Evolutionary conservation across 2,888 invertebrate genomes (phyloP).

Genomic region (Busseola fusca): DNA sequence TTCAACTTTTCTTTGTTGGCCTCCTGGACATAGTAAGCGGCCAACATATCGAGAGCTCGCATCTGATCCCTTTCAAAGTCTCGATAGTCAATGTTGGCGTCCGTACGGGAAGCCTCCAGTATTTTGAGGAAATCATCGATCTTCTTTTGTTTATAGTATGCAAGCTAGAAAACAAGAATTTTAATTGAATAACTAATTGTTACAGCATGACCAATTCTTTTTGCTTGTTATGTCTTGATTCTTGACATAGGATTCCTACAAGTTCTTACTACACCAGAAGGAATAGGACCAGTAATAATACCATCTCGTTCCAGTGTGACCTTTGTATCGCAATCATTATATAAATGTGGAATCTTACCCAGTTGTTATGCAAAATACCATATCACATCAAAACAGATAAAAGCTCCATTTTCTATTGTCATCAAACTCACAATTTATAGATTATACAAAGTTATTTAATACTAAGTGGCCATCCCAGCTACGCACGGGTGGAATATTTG

Average conservation of each 20-base stretch:
- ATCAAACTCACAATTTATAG: not conserved
- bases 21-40: slow-evolving; percentile 99
- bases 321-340: not conserved
- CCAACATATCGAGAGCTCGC: slow-evolving; percentile 98
- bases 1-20: slow-evolving; percentile 98
- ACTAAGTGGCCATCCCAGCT: too few species aligned
- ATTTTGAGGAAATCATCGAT: slow-evolving; percentile 98
- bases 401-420: not conserved
- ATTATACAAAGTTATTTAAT: too few species aligned
- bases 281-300: not conserved
- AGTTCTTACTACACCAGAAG: not conserved
- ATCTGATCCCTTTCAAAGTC: slow-evolving; percentile 99
- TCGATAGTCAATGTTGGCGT: slow-evolving; percentile 95
- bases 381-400: not conserved
- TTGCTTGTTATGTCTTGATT: not conserved
- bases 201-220: not conserved
- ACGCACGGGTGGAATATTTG: too few species aligned
- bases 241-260: too few species aligned
- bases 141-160: slow-evolving; percentile 98
- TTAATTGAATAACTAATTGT: not conserved
- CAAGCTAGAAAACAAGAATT: slow-evolving; percentile 91
- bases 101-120: slow-evolving; percentile 95
- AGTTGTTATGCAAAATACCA: not conserved
- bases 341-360: not conserved
- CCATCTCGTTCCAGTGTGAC: not conserved